Evolutionary conservation across 2,113 vertebrate species (phyloP), one percentile per base, ranked within the genome.

Genomic region (Phylloscopus trochiloides): DNA sequence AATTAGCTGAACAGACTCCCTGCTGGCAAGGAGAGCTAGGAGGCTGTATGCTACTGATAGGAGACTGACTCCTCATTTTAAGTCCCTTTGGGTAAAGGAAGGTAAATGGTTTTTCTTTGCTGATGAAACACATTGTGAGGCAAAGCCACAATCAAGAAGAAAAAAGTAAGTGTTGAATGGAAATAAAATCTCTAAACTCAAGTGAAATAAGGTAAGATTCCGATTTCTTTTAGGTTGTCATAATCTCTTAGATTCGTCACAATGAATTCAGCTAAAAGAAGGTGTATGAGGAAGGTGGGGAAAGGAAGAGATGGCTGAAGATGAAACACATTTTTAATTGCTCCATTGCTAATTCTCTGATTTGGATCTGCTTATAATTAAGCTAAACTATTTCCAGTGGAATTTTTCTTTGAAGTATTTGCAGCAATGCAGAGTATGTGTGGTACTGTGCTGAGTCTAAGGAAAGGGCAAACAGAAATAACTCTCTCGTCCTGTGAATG

Each of bases 151-250:
- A 31, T 65, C 0, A 0, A 50, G 65, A 63, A 63, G 28, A 26
- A 66, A 88, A 76, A 59, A 12, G 10, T 6, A 77, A 65, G 24
- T 2, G 0, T 92, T 73, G 76, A 57, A 65, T 93, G 42, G 54
- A 92, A 94, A 88, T 92, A 93, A 93, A 75, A 57, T 86, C 34
- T 80, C 43, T n/a, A 26, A 88, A 74, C 36, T 86, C 40, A 52
- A 75, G 47, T 36, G 36, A 28, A 91, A 62, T 51, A 48, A 12
- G 4, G 17, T 21, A 52, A 78, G 31, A 62, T 71, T 86, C 61
- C 1, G 0, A 21, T 75, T 89, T 88, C 6, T 86, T 94, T 42
- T 50, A 31, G 14, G 32, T 76, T 85, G 47, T 94, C 5, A 3
- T 68, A 26, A 45, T 73, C 45, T 79, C 28, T 89, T 85, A 52